These are phyloP conservation scores for Spea multiplicata DNA, from an alignment of 2,113 vertebrate genomes.

Conservation along the genomic window DNA sequence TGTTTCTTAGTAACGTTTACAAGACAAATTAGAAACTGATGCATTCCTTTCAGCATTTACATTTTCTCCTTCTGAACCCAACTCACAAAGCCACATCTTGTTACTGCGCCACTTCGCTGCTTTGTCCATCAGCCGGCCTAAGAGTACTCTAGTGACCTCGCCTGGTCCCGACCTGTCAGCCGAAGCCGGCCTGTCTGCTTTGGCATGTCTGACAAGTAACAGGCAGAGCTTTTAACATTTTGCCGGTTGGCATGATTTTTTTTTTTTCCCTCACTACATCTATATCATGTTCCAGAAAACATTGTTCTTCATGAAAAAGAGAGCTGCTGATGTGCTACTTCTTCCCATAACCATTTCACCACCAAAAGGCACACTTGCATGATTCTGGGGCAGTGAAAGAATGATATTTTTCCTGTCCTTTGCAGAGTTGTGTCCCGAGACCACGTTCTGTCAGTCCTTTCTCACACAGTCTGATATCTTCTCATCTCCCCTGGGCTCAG, in stretches of 20 bases:
- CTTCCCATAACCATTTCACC: too few species aligned
- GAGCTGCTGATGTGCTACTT: neutral
- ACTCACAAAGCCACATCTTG: neutral
- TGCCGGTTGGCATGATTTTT: neutral
- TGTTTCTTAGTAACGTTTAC: too few species aligned
- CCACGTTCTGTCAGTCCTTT: neutral
- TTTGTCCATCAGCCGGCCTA: neutral
- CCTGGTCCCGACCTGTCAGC: constrained; percentile 56
- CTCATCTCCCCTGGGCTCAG: constrained; percentile 19
- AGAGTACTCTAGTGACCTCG: constrained; percentile 61
- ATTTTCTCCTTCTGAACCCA: neutral
- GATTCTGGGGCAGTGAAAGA: neutral
- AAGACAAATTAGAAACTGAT: too few species aligned
- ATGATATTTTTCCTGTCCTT: neutral
- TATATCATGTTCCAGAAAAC: neutral
- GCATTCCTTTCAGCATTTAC: too few species aligned
- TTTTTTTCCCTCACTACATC: neutral
- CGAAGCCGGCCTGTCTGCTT: constrained; percentile 62
- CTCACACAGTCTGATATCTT: neutral
- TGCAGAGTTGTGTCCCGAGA: neutral
- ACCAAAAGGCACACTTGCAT: too few species aligned
- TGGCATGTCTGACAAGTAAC: constrained; percentile 63
- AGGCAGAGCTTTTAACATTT: constrained; percentile 55
- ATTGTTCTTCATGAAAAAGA: neutral
- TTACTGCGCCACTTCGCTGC: neutral